Evolutionary conservation across 2,888 invertebrate genomes (phyloP).

Genomic region (Temnothorax rugatulus): DNA sequence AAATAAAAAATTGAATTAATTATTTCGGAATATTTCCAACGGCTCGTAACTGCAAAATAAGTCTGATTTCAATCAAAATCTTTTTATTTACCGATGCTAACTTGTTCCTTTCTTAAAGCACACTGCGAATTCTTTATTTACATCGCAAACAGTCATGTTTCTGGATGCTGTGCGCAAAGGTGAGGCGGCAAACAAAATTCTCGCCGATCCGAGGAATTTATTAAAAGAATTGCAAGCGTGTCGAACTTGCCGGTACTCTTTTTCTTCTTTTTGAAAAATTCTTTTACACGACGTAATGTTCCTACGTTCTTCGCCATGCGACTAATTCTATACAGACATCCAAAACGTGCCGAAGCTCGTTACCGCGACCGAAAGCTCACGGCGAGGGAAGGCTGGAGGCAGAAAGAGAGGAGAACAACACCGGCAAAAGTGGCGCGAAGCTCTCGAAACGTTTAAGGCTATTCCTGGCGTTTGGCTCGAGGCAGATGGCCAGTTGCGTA

Average conservation of each 20-base stretch:
- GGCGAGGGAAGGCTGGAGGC: neutral
- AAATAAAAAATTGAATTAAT: neutral
- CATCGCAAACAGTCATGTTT: neutral
- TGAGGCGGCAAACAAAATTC: neutral
- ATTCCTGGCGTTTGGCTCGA: slow-evolving; percentile 66
- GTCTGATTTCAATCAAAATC: neutral
- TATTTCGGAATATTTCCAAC: neutral
- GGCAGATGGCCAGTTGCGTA: slow-evolving; percentile 75
- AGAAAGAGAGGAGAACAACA: slow-evolving; percentile 28
- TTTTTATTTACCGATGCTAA: neutral
- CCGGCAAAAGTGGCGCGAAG: slow-evolving; percentile 38
- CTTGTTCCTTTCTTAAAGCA: neutral
- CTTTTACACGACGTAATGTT: slow-evolving; percentile 3
- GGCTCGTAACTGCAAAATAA: neutral
- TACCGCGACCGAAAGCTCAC: slow-evolving; percentile 17
- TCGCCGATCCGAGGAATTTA: neutral
- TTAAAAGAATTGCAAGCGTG: slow-evolving; percentile 30
- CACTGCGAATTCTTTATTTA: slow-evolving; percentile 18
- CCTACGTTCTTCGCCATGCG: slow-evolving; percentile 5
- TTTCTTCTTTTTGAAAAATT: slow-evolving; percentile 24
- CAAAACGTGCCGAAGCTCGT: slow-evolving; percentile 36
- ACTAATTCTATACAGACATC: slow-evolving; percentile 23
- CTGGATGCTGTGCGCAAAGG: neutral
- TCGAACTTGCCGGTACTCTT: neutral
- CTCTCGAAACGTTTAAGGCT: slow-evolving; percentile 68